Evolutionary conservation across 2,888 invertebrate genomes (phyloP).

Genomic region (Tanytarsus gracilentus): DNA sequence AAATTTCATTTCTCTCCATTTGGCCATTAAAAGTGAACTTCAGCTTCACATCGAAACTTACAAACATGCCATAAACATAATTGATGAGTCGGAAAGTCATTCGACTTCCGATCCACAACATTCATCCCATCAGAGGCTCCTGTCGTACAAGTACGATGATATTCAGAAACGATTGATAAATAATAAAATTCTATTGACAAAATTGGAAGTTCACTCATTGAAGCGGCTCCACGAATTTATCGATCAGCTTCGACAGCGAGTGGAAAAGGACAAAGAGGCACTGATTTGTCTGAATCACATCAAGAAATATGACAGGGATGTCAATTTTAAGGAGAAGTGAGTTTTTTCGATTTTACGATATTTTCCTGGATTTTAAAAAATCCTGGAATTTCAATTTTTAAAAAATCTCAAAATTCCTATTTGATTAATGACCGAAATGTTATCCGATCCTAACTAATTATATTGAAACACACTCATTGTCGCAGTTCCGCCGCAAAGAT

Average conservation of each 20-base stretch:
- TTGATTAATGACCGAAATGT: too few species aligned
- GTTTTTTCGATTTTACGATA: constrained; percentile 12
- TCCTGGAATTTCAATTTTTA: neutral
- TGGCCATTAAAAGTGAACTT: constrained; percentile 74
- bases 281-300: constrained; percentile 62
- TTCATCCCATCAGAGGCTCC: constrained; percentile 79
- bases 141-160: constrained; percentile 74
- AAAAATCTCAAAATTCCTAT: too few species aligned
- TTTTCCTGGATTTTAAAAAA: neutral
- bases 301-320: constrained; percentile 53
- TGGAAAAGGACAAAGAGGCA: constrained; percentile 86
- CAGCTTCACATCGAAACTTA: constrained; percentile 76
- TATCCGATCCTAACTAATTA: too few species aligned
- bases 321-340: constrained; percentile 53
- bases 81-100: constrained; percentile 60
- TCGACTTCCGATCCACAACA: constrained; percentile 66
- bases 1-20: constrained; percentile 65
- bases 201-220: constrained; percentile 71
- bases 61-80: constrained; percentile 75
- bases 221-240: constrained; percentile 63
- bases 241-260: constrained; percentile 62
- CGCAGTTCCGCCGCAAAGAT: constrained; percentile 58
- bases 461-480: too few species aligned
- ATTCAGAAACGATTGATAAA: constrained; percentile 85
- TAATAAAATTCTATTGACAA: constrained; percentile 80